Conservation (phyloP, 2,113 vertebrate species). For the Uropsilus gracilis region DNA sequence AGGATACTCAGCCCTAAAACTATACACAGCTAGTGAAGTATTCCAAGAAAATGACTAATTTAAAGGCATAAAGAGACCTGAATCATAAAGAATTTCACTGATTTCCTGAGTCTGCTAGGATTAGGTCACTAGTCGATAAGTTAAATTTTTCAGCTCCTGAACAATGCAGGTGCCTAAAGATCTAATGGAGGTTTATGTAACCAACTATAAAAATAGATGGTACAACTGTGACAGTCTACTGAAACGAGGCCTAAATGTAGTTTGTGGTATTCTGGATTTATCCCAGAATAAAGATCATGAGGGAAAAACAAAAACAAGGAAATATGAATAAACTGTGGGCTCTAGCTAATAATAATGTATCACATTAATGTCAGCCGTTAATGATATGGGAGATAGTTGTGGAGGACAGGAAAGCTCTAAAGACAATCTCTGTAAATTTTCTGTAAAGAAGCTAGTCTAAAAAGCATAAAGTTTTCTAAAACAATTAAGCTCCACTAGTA, state of each 20-base stretch:
- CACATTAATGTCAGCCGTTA: not conserved
- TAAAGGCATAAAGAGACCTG: not conserved
- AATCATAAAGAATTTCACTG: conserved; percentile 2
- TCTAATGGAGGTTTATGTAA: not conserved
- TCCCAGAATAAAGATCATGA: not conserved
- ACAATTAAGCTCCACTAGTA: not conserved
- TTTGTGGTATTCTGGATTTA: not conserved
- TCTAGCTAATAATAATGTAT: not conserved
- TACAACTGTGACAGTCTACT: not conserved
- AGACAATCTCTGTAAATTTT: not conserved
- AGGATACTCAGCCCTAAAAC: not conserved
- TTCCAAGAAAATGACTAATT: not conserved
- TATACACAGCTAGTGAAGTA: not conserved
- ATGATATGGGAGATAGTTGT: not conserved
- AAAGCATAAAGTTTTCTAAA: not conserved
- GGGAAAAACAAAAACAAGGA: not conserved
- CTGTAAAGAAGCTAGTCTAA: not conserved
- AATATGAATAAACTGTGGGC: not conserved
- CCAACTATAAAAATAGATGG: not conserved
- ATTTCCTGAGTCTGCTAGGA: not conserved
- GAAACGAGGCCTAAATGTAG: not conserved
- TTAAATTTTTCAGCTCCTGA: conserved; percentile 21
- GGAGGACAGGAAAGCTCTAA: not conserved
- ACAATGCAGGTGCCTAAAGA: not conserved
- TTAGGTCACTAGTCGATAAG: not conserved